Conservation (phyloP, 2,888 invertebrate genomes). For the Protonemura montana region DNA sequence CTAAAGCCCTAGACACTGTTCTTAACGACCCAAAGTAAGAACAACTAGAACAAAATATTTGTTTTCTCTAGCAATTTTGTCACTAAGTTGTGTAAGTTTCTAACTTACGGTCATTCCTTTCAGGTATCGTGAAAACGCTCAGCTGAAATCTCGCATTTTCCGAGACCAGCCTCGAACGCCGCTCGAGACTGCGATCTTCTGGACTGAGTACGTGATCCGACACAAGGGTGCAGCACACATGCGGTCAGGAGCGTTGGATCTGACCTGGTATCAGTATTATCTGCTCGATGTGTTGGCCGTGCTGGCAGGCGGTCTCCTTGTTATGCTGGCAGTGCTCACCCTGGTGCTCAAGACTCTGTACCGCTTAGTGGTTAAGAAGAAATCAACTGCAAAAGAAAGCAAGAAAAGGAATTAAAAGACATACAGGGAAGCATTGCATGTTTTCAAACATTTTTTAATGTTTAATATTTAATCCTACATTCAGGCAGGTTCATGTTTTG, state of each 20-base stretch:
- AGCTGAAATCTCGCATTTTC: conserved; percentile 21
- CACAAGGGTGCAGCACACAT: conserved; percentile 59
- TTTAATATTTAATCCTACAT: no score
- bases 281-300: conserved; percentile 54
- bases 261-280: conserved; percentile 59
- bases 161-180: conserved; percentile 66
- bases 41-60: no score
- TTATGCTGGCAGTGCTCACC: neutral
- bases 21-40: no score
- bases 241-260: conserved; percentile 58
- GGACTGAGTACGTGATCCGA: conserved; percentile 70
- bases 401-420: conserved; percentile 21
- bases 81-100: no score
- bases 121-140: conserved; percentile 9
- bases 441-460: no score
- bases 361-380: neutral
- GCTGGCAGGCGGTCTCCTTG: conserved; percentile 49
- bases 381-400: neutral
- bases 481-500: no score
- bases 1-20: no score
- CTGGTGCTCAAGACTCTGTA: neutral
- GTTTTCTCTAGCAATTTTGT: no score
- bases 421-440: no score
- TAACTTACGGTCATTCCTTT: neutral
- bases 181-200: conserved; percentile 68